Base-by-base conservation (phyloP, 2,888 invertebrate genomes). In the Nebria brevicollis region DNA sequence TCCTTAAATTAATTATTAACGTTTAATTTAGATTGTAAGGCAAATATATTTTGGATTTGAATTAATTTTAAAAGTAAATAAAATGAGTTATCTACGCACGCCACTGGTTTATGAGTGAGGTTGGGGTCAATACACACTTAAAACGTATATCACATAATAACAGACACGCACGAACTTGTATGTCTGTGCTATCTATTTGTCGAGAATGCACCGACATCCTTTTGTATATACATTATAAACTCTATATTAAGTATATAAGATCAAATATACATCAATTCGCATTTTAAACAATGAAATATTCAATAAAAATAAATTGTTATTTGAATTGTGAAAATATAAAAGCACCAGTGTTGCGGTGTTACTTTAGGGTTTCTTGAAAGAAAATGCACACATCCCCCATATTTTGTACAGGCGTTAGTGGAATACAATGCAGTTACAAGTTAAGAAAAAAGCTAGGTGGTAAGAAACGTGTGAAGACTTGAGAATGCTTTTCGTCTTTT, bases 91-190 rank as follows among this genome's bases (percentile, higher is more conserved):
- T 34, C 5, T 54, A 54, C 11, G 54, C 54, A 54, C 54, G 54
- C 54, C 54, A 54, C 54, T 54, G 54, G 54, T 54, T 7, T 13
- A 54, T 54, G 54, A 34, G 34, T 4, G 34, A 34, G 34, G 54
- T 70, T 68, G 72, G 74, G 79, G 79, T 79, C 79, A 78, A 78
- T 74, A 79, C 66, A 72, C 74, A 74, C 68, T 68, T 26, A 74
- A 66, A 42, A 41, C 15, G 73, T 73, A 41, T 73, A 42, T 73
- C 73, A 73, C 20, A 77, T 26, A 54, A 72, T 41, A 79, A 79
- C 78, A 78, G 73, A 79, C 75, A 43, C 15, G 79, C 68, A 25
- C 66, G 66, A 68, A 79, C 79, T 75, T 68, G 79, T 70, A 34
- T 34, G 70, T 70, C 34, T 26, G 70, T 11, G 20, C 54, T 54